These are phyloP conservation scores for Agonopterix heracliana DNA, from an alignment of 2,888 invertebrate genomes.

Conservation along the genomic window DNA sequence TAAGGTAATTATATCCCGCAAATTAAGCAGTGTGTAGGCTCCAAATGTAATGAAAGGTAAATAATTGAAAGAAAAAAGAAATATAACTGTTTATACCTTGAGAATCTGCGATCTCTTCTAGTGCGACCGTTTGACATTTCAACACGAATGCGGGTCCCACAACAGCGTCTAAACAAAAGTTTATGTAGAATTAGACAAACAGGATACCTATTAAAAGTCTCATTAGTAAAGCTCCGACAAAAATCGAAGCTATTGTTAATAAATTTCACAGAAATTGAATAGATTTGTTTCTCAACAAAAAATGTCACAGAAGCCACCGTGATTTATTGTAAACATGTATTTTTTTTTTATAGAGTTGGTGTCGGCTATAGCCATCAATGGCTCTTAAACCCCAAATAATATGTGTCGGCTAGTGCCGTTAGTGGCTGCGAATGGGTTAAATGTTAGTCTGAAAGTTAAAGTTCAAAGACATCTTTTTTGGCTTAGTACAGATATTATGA, in stretches of 20 bases:
- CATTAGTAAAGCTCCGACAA: background rate
- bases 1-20: background rate
- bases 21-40: slow-evolving; percentile 5
- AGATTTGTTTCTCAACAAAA: too few species aligned
- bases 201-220: background rate
- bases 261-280: background rate
- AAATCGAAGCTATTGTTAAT: background rate
- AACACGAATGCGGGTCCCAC: slow-evolving; percentile 91
- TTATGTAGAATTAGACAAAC: background rate
- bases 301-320: too few species aligned
- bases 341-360: too few species aligned
- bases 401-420: too few species aligned
- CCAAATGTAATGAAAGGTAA: slow-evolving; percentile 12
- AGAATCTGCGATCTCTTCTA: slow-evolving; percentile 80
- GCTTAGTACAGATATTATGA: too few species aligned
- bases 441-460: too few species aligned
- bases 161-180: slow-evolving; percentile 80
- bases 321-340: too few species aligned
- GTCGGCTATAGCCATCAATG: too few species aligned
- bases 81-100: slow-evolving; percentile 24
- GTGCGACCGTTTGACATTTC: slow-evolving; percentile 95
- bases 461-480: too few species aligned
- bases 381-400: too few species aligned
- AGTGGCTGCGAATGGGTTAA: too few species aligned
- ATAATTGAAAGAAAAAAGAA: slow-evolving; percentile 6